These are phyloP conservation scores for Rhabdophis nuchalis DNA, from an alignment of 2,797 vertebrate genomes.

Conservation along the genomic window DNA sequence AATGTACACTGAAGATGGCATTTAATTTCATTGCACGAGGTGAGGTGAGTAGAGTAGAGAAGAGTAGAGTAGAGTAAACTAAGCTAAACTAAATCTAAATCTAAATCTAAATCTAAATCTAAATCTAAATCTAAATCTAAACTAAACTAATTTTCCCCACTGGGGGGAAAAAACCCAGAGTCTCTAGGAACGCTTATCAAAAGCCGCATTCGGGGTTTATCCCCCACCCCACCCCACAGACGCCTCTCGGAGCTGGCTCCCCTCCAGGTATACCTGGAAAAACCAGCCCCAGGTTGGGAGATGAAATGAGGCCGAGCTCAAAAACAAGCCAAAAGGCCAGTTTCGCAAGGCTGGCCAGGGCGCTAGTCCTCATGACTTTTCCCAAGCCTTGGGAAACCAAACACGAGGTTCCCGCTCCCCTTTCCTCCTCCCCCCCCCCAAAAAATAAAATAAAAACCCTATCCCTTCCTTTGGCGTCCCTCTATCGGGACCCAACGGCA, in stretches of 20 bases:
- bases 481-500: background rate
- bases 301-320: background rate
- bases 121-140: no score
- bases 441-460: no score
- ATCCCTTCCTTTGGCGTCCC: background rate
- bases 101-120: no score
- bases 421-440: accelerated
- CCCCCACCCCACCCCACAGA: background rate
- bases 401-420: background rate
- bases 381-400: background rate
- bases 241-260: background rate
- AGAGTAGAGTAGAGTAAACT: no score
- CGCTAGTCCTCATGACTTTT: background rate
- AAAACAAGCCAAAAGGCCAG: background rate
- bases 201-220: background rate
- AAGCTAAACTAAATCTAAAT: no score
- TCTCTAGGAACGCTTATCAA: background rate
- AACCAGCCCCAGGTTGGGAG: background rate
- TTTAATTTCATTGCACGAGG: no score
- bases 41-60: no score
- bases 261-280: background rate
- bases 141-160: background rate
- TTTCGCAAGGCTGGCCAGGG: background rate
- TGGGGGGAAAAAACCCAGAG: background rate
- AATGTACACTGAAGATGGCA: no score